Evolutionary conservation across 2,888 invertebrate genomes (phyloP), one percentile per base, ranked within the genome.

Genomic region (Emmelina monodactyla): DNA sequence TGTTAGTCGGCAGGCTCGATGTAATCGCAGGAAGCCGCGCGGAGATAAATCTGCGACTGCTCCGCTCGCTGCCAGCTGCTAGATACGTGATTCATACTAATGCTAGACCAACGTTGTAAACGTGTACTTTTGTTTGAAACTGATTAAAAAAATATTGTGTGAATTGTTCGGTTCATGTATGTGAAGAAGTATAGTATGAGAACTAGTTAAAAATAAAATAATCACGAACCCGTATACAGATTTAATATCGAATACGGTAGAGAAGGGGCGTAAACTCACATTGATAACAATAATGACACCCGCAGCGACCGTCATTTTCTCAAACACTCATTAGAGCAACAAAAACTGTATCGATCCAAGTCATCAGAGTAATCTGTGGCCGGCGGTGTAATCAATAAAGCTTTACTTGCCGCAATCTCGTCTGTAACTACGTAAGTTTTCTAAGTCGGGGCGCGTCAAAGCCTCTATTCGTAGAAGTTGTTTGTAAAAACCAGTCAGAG

Each of bases 21-120:
- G 58, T 68, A 67, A 78, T 76, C 76, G 61, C 78, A 76, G 78
- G 78, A 78, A 76, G 62, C 65, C 43, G 42, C 44, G 50, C 49
- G 40, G 50, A 47, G 57, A 60, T 60, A 61, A 57, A 68, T 66
- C 62, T 63, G 49, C 62, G 49, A 16, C 10, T 10, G 10, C 11
- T 4, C n/a, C 7, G 5, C 7, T 11, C 10, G 11, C 30, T 29
- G 37, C 39, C 42, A 35, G 37, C 32, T 39, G 37, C 33, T 28
- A 35, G 40, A 35, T 35, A 30, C 31, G 40, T 46, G 46, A 46
- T 46, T 46, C 46, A 46, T 46, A 35, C 30, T 34, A 16, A 9
- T 30, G 31, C 37, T 34, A 39, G n/a, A n/a, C n/a, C n/a, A n/a
- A n/a, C n/a, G n/a, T n/a, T n/a, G n/a, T n/a, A n/a, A n/a, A n/a